These are phyloP conservation scores for Parochlus steinenii DNA, from an alignment of 2,888 invertebrate genomes.

Conservation along the genomic window DNA sequence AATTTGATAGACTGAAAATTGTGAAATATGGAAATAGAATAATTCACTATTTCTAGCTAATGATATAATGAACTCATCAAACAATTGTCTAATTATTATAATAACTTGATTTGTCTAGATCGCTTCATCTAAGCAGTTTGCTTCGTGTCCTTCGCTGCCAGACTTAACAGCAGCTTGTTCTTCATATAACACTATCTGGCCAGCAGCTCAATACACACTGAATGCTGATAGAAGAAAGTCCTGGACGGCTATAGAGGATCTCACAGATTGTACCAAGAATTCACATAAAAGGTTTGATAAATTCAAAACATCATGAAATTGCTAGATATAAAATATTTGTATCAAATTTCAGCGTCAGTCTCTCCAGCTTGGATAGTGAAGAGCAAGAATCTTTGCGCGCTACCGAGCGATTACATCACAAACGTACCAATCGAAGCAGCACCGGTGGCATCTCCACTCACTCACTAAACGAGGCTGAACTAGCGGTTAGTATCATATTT, in stretches of 20 bases:
- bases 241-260: constrained; percentile 74
- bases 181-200: constrained; percentile 24
- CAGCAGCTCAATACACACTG: constrained; percentile 24
- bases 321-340: too few species aligned
- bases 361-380: constrained; percentile 74
- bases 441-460: constrained; percentile 48
- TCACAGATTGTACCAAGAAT: constrained; percentile 37
- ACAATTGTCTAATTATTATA: too few species aligned
- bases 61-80: too few species aligned
- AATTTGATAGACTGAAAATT: too few species aligned
- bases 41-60: too few species aligned
- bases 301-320: too few species aligned
- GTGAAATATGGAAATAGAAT: too few species aligned
- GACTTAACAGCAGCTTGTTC: constrained; percentile 21
- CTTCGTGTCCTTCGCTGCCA: constrained; percentile 25
- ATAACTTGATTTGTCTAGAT: too few species aligned
- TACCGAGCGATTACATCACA: constrained; percentile 30
- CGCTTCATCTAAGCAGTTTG: constrained; percentile 16
- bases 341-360: constrained; percentile 45
- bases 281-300: constrained; percentile 42
- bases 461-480: constrained; percentile 74
- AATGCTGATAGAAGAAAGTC: constrained; percentile 48
- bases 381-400: constrained; percentile 46
- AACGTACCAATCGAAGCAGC: constrained; percentile 33
- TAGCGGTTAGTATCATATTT: constrained; percentile 41